Evolutionary conservation across 2,888 invertebrate species (phyloP), one percentile per base, ranked within the genome.

Genomic region (Dimorphilus gyrociliatus): DNA sequence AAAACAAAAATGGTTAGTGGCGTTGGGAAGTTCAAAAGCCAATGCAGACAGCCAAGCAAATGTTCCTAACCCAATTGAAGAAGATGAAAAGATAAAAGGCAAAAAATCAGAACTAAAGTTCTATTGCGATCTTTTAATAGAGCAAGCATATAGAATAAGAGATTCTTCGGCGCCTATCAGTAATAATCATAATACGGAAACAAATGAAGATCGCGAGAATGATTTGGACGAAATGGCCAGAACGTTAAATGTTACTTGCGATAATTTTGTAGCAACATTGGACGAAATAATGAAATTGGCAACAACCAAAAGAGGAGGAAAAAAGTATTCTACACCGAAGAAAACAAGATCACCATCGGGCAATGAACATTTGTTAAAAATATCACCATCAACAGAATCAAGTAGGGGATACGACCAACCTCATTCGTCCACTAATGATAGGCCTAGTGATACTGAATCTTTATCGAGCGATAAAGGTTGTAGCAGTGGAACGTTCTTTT

Each of bases 101-200:
- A 79, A 79, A 56, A 76, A 77, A 52, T 76, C 78, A 6, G 80
- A 81, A 56, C 63, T 81, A 40, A 65, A 78, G 39, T 65, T 80
- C 18, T 80, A 79, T 58, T 79, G 79, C 66, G 80, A 81, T 60
- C 67, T 80, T 23, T 65, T 81, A 48, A 78, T 79, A 77, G 80
- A 81, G 57, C 80, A 80, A 64, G 78, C 78, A 2, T 78, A 79
- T 65, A 72, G 72, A n/a, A n/a, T n/a, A n/a, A n/a, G n/a, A n/a
- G n/a, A n/a, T n/a, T 33, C n/a, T n/a, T n/a, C n/a, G n/a, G n/a
- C n/a, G n/a, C n/a, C n/a, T n/a, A n/a, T n/a, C n/a, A n/a, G n/a
- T n/a, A n/a, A n/a, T n/a, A n/a, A n/a, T n/a, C n/a, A n/a, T n/a
- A n/a, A n/a, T n/a, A n/a, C n/a, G n/a, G n/a, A n/a, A n/a, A n/a